Evolutionary conservation across 1,140 invertebrate species (phyloP), one percentile per base, ranked within the genome.

Genomic region (Eubasilissa regina): DNA sequence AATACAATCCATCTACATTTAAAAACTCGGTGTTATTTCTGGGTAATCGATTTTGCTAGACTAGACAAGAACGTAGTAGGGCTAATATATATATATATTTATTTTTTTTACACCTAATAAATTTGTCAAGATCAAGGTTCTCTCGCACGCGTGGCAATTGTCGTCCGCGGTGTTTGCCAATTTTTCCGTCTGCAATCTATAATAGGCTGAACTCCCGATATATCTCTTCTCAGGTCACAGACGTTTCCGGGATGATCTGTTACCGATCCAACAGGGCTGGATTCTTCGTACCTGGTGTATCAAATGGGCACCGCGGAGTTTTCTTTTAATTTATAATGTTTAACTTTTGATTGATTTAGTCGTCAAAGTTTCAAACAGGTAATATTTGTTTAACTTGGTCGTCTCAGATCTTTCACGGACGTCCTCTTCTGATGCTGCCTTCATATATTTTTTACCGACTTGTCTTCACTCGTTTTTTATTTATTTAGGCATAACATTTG

Each of bases 71-170:
- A 17, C 66, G 45, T 4, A 45, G 66, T 48, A 70, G 66, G 66
- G 66, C 47, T 53, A 25, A 17, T 9, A 70, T 70, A 35, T 35
- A 35, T n/a, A n/a, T n/a, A n/a, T n/a, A n/a, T n/a, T n/a, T 70
- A 51, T 0, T 45, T 70, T 70, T 51, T 25, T 70, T 48, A 47
- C n/a, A n/a, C 35, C 9, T 12, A 70, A 70, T 70, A 70, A 70
- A 70, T 51, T 70, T 19, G 45, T 70, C 12, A 70, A 70, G 66
- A 70, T 70, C 66, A 70, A 70, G 66, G 66, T 70, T 70, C 66
- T 6, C 7, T 17, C 8, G 45, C 66, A 45, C 1, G 45, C 66
- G 66, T 25, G 21, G 44, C 66, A 12, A 70, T 45, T 44, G n/a
- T 45, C 47, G 43, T 48, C 66, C 17, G 66, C 13, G 8, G 11